phyloP scores from a whole-genome alignment of 2,797 vertebrate genomes.

The Macroramphosus scolopax region DNA sequence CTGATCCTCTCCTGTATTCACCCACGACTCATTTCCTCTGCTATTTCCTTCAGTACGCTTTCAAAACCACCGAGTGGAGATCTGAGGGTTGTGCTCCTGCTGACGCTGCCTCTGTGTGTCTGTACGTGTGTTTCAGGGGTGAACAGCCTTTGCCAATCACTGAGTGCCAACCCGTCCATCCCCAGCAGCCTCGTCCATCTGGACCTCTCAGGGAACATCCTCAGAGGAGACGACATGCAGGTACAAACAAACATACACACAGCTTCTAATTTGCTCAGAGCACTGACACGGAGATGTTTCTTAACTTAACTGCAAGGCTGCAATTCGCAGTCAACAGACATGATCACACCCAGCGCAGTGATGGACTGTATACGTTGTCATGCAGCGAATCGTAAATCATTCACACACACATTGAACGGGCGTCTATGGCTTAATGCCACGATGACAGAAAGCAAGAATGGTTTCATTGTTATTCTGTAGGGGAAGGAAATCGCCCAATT shows the following conservation, averaged over 20 bases:
- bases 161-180: conserved; percentile 92
- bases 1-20: conserved; percentile 35
- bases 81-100: conserved; percentile 25
- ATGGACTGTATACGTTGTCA: too few species aligned
- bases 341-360: too few species aligned
- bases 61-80: conserved; percentile 52
- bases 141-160: conserved; percentile 95
- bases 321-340: too few species aligned
- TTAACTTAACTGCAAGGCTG: too few species aligned
- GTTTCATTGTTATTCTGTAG: too few species aligned
- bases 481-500: too few species aligned
- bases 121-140: conserved; percentile 80
- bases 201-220: conserved; percentile 95
- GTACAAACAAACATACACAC: conserved; percentile 67
- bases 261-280: background rate
- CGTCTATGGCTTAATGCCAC: too few species aligned
- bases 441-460: too few species aligned
- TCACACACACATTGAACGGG: too few species aligned
- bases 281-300: too few species aligned
- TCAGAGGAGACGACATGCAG: conserved; percentile 93
- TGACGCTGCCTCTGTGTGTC: conserved; percentile 23
- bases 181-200: conserved; percentile 88
- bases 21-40: conserved; percentile 48
- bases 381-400: too few species aligned
- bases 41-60: conserved; percentile 50